Conservation (phyloP, 2,797 vertebrate species). For the Hydrocynus forskahlii region DNA sequence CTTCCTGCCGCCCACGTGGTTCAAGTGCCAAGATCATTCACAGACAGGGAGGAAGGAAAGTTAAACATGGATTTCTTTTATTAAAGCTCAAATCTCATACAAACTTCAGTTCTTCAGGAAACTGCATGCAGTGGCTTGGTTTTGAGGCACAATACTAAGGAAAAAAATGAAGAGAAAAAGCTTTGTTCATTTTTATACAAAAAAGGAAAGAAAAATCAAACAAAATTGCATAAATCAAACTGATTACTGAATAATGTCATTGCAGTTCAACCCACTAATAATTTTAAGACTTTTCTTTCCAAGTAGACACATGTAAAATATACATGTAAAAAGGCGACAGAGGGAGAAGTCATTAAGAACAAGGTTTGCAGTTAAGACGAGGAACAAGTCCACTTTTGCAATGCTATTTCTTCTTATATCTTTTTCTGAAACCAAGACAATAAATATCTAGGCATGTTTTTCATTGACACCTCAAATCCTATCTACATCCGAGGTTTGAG, state of each 20-base stretch:
- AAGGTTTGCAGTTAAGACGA: conserved; percentile 70
- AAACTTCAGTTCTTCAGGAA: conserved; percentile 80
- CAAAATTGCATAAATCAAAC: conserved; percentile 82
- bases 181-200: conserved; percentile 61
- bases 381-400: conserved; percentile 65
- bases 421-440: conserved; percentile 65
- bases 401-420: conserved; percentile 39
- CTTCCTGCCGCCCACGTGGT: no score
- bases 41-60: conserved; percentile 1
- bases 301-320: conserved; percentile 65
- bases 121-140: conserved; percentile 85
- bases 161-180: conserved; percentile 75
- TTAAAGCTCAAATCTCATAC: conserved; percentile 86
- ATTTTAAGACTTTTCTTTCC: conserved; percentile 63
- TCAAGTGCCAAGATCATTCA: no score
- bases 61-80: conserved; percentile 84
- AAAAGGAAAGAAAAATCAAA: conserved; percentile 48
- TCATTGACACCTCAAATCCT: conserved; percentile 54
- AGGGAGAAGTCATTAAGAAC: conserved; percentile 57
- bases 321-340: conserved; percentile 67
- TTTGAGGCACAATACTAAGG: conserved; percentile 84
- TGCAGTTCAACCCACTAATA: conserved; percentile 75
- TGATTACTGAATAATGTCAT: conserved; percentile 67
- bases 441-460: conserved; percentile 66
- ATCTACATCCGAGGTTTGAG: conserved; percentile 56